Evolutionary conservation across 2,797 vertebrate genomes (phyloP).

Genomic region (Pseudochirops corinnae): DNA sequence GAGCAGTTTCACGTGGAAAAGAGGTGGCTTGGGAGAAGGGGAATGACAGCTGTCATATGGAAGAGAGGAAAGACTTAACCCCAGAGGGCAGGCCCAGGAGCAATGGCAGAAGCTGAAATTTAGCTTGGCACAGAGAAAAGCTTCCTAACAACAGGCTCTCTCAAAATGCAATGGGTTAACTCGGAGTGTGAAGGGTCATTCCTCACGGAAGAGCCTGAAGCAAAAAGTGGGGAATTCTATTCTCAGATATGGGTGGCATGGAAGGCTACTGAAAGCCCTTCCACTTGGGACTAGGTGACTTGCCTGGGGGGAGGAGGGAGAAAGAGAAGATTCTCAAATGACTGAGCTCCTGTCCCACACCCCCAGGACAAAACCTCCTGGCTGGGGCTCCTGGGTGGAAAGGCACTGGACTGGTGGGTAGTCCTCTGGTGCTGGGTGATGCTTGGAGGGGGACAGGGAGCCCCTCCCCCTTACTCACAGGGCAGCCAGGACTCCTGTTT

Average conservation of each 20-base stretch:
- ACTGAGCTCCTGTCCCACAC: not conserved
- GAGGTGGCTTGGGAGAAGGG: not conserved
- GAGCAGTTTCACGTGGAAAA: not conserved
- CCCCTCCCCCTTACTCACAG: not conserved
- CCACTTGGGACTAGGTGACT: not conserved
- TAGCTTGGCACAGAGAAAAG: not conserved
- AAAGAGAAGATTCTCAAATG: not conserved
- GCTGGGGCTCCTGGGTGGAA: not conserved
- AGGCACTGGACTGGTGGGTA: not conserved
- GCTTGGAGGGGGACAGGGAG: not conserved
- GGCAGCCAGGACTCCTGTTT: not conserved
- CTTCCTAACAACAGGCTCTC: not conserved
- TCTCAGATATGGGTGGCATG: not conserved
- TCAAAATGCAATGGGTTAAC: not conserved
- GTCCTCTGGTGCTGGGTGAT: not conserved
- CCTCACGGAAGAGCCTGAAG: not conserved
- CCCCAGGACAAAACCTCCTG: not conserved
- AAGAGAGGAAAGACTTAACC: not conserved
- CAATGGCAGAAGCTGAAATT: not conserved
- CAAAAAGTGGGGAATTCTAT: not conserved
- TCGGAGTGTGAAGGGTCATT: not conserved
- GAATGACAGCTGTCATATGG: not conserved
- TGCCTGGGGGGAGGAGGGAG: not conserved
- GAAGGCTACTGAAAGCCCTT: not conserved
- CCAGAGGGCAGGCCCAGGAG: not conserved